Percentiles rank a stretch among this genome's conserved stretches.
Conservation (phyloP, 2,113 vertebrate species). For the Barbus barbus region DNA sequence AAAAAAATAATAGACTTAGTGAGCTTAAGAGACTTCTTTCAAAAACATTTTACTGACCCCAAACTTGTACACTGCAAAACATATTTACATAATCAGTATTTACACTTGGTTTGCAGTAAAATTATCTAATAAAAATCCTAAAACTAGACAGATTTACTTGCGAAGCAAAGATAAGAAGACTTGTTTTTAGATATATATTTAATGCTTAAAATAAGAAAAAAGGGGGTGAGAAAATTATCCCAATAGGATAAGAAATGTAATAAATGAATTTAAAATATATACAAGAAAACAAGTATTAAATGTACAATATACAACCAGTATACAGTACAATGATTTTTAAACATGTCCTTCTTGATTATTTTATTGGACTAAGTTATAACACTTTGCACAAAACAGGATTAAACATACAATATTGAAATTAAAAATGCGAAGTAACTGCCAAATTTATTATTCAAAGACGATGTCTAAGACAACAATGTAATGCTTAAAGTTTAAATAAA, state of each 20-base stretch:
- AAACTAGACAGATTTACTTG: not conserved
- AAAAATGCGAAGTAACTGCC: not conserved
- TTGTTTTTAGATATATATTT: not conserved
- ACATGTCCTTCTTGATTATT: not conserved
- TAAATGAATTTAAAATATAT: not conserved
- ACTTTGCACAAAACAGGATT: not conserved
- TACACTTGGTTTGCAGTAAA: not conserved
- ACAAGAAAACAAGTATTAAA: not conserved
- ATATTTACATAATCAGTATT: not conserved
- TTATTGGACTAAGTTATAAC: not conserved
- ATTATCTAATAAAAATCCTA: not conserved
- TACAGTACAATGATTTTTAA: not conserved
- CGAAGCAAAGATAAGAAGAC: not conserved
- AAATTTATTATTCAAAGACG: not conserved
- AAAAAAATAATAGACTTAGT: too few relatives aligned
- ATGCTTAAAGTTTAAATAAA: not conserved
- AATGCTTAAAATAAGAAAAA: not conserved
- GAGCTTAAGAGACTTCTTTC: not conserved
- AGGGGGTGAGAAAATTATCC: not conserved
- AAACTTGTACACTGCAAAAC: too few relatives aligned
- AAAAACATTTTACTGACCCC: too few relatives aligned
- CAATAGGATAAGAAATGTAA: not conserved
- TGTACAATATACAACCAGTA: not conserved
- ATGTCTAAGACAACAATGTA: not conserved
- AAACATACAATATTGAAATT: not conserved